Evolutionary conservation across 2,113 vertebrate species (phyloP).

Genomic region (Charadrius vociferus): DNA sequence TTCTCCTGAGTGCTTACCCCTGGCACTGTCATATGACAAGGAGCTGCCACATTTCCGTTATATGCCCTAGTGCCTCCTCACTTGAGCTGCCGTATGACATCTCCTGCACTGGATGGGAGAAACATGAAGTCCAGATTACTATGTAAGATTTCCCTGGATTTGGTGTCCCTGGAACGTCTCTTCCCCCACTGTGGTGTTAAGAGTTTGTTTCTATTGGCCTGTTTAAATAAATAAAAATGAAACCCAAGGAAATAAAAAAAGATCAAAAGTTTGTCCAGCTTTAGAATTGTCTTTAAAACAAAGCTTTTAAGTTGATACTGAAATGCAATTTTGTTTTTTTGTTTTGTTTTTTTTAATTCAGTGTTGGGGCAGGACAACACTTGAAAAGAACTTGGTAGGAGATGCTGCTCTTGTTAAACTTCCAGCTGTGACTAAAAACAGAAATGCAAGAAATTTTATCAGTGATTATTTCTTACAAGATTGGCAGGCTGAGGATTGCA

Average conservation of each 20-base stretch:
- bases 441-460: not conserved
- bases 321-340: not conserved
- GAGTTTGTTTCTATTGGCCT: not conserved
- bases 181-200: accelerated
- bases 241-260: accelerated
- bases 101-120: not conserved
- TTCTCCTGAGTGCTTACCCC: not conserved
- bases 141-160: not conserved
- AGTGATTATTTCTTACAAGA: not conserved
- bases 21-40: not conserved
- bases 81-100: not conserved
- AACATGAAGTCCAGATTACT: not conserved
- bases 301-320: not conserved
- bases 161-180: not conserved
- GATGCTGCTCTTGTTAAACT: not conserved
- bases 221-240: not conserved
- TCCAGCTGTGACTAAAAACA: not conserved
- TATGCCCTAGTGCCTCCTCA: not conserved
- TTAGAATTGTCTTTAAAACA: not conserved
- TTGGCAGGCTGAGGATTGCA: not conserved
- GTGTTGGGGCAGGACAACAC: not conserved
- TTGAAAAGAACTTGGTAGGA: not conserved
- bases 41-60: accelerated
- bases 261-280: accelerated
- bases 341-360: not conserved